Evolutionary conservation across 92 coral and sea anemone genomes (phyloP), one percentile per base, ranked within the genome.

Genomic region (Pocillopora grandis): DNA sequence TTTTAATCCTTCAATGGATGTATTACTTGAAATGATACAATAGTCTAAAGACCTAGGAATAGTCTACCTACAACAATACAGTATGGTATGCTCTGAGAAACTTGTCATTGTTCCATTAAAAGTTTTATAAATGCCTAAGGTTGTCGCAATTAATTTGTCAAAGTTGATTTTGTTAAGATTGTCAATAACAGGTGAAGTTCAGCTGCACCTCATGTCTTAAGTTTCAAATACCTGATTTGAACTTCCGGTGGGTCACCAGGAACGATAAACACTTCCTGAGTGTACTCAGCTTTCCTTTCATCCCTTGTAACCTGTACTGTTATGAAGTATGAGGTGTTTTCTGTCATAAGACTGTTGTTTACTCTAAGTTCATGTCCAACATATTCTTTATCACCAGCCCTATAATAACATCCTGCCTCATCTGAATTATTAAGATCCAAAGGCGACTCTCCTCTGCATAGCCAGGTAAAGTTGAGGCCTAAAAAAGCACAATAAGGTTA

Each of bases 371-470:
- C 67, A 14, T 90, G 57, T 10, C 78, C 83, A 77, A 79, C 63
- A 16, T 84, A 83, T 36, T 78, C 76, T 58, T 88, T 90, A 19
- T 42, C 52, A 81, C 90, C 90, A n/a, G 89, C 87, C 9, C 88
- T 88, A 58, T 79, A 89, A 70, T 92, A 89, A 42, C 52, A 42
- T 18, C 95, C 95, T n/a, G 82, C 87, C 23, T 63, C 48, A 42
- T 42, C 52, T 42, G 52, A 42, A 7, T 42, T 42, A 42, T 42
- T 42, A 42, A 42, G 52, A 42, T 9, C 9, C 13, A 3, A 20
- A 11, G 23, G 72, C 2, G 16, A 33, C 49, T 73, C 23, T 55
- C 17, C 23, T 55, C 17, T 73, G 59, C 77, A 73, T 4, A 19
- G 5, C 77, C 77, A 73, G 2, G 62, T 73, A 33, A 73, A 73